Percentiles rank a stretch among this genome's conserved stretches.
Conservation (phyloP, 2,888 invertebrate species). For the Seira sanloemensis region DNA sequence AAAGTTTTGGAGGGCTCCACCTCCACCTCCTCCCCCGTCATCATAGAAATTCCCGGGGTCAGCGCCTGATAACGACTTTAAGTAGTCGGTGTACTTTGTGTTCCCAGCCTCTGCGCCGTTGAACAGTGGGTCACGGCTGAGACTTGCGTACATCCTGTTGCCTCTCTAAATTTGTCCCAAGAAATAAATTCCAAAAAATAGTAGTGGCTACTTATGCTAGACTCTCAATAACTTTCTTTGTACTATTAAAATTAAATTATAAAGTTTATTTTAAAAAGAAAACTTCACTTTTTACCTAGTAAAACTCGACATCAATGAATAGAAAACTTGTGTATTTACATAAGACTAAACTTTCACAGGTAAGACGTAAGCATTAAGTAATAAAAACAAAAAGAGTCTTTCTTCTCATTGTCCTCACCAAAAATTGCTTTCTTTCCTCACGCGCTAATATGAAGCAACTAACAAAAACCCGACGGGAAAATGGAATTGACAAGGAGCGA, state of each 20-base stretch:
- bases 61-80: constrained; percentile 39
- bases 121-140: constrained; percentile 20
- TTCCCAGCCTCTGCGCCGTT: constrained; percentile 15
- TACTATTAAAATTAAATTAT: too few species aligned
- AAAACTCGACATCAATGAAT: too few species aligned
- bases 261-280: too few species aligned
- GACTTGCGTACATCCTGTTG: constrained; percentile 40
- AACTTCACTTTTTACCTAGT: neutral
- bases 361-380: neutral
- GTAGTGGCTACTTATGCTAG: too few species aligned
- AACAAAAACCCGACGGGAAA: neutral
- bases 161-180: neutral
- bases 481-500: neutral
- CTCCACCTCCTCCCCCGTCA: neutral
- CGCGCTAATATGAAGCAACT: neutral
- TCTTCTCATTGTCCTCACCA: neutral
- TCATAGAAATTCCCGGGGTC: neutral
- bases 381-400: neutral
- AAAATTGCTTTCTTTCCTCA: neutral
- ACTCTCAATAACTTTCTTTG: too few species aligned
- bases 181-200: neutral
- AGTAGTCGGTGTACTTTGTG: constrained; percentile 71
- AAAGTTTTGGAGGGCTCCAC: neutral
- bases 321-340: too few species aligned
- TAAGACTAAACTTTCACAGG: neutral